phyloP scores from a whole-genome alignment of 1,140 invertebrate genomes.

The Drosophila nigrodunni region DNA sequence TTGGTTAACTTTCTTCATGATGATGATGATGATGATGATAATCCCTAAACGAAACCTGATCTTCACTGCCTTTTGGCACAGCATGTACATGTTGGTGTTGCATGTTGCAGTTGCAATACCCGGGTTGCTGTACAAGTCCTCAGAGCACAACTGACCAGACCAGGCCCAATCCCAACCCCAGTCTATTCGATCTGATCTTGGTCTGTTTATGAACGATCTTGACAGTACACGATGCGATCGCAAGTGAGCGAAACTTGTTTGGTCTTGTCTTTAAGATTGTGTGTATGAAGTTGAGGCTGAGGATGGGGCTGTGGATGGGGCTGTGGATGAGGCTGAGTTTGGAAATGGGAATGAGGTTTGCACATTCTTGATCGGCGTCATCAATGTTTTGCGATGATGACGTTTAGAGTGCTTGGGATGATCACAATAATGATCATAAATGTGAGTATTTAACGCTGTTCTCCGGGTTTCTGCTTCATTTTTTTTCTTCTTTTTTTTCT shows the following conservation, averaged over 20 bases:
- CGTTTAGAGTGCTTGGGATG: slow-evolving; percentile 31
- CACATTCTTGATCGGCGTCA: slow-evolving; percentile 72
- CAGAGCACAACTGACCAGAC: no score
- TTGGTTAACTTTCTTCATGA: slow-evolving; percentile 21
- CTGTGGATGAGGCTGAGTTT: no score
- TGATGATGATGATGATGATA: slow-evolving; percentile 13
- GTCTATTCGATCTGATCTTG: slow-evolving; percentile 37
- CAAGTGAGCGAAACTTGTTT: slow-evolving; percentile 48
- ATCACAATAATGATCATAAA: slow-evolving; percentile 49
- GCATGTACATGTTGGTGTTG: slow-evolving; percentile 28
- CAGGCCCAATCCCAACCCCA: slow-evolving; percentile 9
- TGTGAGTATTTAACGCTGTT: slow-evolving; percentile 40
- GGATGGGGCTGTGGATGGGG: not conserved
- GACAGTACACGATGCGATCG: slow-evolving; percentile 42
- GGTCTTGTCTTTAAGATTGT: slow-evolving; percentile 5
- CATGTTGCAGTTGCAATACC: slow-evolving; percentile 21
- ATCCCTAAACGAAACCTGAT: slow-evolving; percentile 53
- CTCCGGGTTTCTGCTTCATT: slow-evolving; percentile 43
- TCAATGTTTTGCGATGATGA: slow-evolving; percentile 64
- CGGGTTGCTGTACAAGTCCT: not conserved
- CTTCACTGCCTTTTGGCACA: slow-evolving; percentile 38
- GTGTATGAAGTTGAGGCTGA: not conserved
- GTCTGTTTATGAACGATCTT: slow-evolving; percentile 53
- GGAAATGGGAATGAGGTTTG: slow-evolving; percentile 2
- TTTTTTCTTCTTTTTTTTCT: not conserved